Conservation (phyloP, 2,797 vertebrate genomes). For the Microcaecilia unicolor region DNA sequence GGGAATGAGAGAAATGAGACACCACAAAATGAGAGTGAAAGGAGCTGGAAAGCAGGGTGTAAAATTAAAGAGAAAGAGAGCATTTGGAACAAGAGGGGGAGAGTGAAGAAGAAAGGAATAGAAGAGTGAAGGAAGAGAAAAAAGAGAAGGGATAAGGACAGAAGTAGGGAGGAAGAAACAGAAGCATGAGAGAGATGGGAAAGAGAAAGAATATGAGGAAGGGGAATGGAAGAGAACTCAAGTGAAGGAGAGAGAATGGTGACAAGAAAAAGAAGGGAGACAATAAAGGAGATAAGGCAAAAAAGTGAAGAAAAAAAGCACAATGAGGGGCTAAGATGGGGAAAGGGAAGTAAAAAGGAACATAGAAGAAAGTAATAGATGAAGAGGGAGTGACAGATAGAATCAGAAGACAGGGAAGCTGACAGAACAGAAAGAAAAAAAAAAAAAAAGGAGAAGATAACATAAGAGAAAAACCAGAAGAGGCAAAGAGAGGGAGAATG, state of each 20-base stretch:
- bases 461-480: no score
- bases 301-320: neutral
- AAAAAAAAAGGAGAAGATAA: no score
- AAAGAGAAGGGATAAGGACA: slow-evolving; percentile 2
- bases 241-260: neutral
- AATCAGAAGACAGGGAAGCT: no score
- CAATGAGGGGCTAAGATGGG: neutral
- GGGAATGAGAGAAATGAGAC: no score
- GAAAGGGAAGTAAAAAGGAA: neutral
- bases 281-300: no score
- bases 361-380: neutral
- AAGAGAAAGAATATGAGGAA: neutral
- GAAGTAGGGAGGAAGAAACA: neutral
- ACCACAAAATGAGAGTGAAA: no score
- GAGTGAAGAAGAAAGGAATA: neutral
- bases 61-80: neutral
- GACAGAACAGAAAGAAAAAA: no score
- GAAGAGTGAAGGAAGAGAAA: neutral
- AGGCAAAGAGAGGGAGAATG: no score
- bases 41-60: neutral
- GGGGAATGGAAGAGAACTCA: neutral
- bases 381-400: no score
- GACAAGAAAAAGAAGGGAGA: neutral
- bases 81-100: slow-evolving; percentile 5
- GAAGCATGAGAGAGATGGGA: neutral